A percentile compares a stretch with the other conserved stretches of the same genome.
These are phyloP conservation scores for Leucophora obtusa DNA, from an alignment of 2,888 invertebrate genomes.

Conservation along the genomic window DNA sequence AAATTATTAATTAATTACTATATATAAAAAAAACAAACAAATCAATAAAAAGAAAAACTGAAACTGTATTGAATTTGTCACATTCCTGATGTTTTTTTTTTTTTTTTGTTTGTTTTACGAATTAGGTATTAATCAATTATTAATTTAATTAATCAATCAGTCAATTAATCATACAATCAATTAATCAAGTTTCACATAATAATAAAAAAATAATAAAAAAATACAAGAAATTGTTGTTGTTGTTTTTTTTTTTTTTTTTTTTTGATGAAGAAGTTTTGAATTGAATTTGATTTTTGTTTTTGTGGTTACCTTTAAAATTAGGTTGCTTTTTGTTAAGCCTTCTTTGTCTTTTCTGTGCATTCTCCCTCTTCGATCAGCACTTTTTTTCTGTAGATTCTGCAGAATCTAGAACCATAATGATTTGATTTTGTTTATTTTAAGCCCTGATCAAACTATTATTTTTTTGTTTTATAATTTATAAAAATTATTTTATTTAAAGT, in stretches of 20 bases:
- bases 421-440: slow-evolving; percentile 72
- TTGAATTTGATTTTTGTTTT: slow-evolving; percentile 67
- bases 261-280: slow-evolving; percentile 55
- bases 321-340: slow-evolving; percentile 97
- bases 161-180: slow-evolving; percentile 52
- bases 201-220: slow-evolving; percentile 50
- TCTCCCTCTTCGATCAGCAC: slow-evolving; percentile 97
- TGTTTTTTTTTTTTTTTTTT: slow-evolving; percentile 38
- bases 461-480: slow-evolving; percentile 16
- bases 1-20: background rate
- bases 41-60: slow-evolving; percentile 7
- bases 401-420: slow-evolving; percentile 92
- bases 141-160: slow-evolving; percentile 48
- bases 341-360: slow-evolving; percentile 97
- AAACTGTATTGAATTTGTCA: slow-evolving; percentile 34
- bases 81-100: slow-evolving; percentile 25
- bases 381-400: slow-evolving; percentile 99
- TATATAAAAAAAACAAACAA: slow-evolving; percentile 21
- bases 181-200: slow-evolving; percentile 67
- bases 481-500: slow-evolving; percentile 14
- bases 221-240: slow-evolving; percentile 64
- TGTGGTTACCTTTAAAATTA: slow-evolving; percentile 96
- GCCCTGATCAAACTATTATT: slow-evolving; percentile 77
- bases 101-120: background rate
- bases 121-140: slow-evolving; percentile 38